These are phyloP conservation scores for Aythya fuligula DNA, from an alignment of 2,797 vertebrate species.

Conservation along the genomic window DNA sequence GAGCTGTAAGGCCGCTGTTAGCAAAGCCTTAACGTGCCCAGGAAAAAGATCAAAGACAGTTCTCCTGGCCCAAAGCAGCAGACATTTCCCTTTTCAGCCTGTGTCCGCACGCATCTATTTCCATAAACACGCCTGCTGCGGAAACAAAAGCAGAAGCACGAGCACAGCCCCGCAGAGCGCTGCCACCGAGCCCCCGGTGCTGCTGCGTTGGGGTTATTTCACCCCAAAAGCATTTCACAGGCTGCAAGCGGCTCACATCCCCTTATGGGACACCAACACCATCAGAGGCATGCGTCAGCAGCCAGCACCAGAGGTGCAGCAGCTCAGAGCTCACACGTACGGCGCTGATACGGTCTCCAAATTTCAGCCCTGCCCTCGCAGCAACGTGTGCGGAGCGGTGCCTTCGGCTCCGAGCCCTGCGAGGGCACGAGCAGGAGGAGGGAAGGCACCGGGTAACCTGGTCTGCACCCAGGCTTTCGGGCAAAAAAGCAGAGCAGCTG, in stretches of 20 bases:
- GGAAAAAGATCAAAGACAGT: background rate
- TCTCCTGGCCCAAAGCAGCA: background rate
- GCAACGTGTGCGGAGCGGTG: too few relatives aligned
- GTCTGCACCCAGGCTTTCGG: background rate
- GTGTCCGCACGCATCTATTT: accelerated
- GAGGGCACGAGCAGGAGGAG: too few relatives aligned
- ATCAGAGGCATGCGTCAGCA: accelerated
- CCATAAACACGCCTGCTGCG: background rate
- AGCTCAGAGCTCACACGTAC: accelerated
- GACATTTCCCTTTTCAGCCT: background rate
- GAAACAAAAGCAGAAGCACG: background rate
- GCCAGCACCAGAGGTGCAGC: background rate
- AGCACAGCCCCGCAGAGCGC: background rate
- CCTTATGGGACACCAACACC: too few relatives aligned
- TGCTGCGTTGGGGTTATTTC: accelerated
- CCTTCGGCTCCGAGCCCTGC: too few relatives aligned
- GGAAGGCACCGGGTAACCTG: background rate
- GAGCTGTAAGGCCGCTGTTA: accelerated
- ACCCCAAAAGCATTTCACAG: accelerated
- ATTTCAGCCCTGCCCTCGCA: too few relatives aligned
- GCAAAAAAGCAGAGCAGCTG: background rate
- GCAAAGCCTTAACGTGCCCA: accelerated
- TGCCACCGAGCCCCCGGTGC: background rate
- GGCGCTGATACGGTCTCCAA: accelerated
- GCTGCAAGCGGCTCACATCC: background rate